phyloP scores from a whole-genome alignment of 1,140 invertebrate species.

The Asobara japonica region DNA sequence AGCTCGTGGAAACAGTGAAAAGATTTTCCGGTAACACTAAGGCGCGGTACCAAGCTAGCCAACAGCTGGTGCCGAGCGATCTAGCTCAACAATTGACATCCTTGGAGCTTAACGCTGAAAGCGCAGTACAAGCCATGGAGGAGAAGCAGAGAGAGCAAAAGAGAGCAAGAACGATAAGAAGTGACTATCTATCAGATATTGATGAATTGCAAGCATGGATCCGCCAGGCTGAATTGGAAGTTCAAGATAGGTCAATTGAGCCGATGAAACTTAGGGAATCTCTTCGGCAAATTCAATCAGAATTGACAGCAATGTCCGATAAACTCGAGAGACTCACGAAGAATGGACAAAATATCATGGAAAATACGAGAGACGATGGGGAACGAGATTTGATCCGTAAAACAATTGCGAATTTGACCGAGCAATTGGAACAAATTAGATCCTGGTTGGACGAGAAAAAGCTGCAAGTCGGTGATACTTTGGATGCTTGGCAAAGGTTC shows the following conservation, averaged over 20 bases:
- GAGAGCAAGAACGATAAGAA: conserved; percentile 80
- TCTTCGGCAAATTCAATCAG: conserved; percentile 79
- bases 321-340: conserved; percentile 80
- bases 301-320: conserved; percentile 77
- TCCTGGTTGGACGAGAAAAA: conserved; percentile 84
- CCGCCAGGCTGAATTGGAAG: conserved; percentile 80
- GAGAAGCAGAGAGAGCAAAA: conserved; percentile 88
- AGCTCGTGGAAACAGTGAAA: conserved; percentile 70
- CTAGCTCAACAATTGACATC: conserved; percentile 78
- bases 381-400: conserved; percentile 81
- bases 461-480: conserved; percentile 83
- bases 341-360: conserved; percentile 81
- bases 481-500: conserved; percentile 89
- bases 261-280: conserved; percentile 81
- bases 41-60: conserved; percentile 74
- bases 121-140: conserved; percentile 80
- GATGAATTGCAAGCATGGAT: conserved; percentile 86
- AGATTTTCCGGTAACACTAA: conserved; percentile 73
- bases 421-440: conserved; percentile 81
- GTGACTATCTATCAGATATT: conserved; percentile 81
- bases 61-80: conserved; percentile 78
- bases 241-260: conserved; percentile 82
- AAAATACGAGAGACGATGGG: conserved; percentile 79
- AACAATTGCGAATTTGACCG: conserved; percentile 78
- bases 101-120: conserved; percentile 83